Base-by-base conservation (phyloP, 2,888 invertebrate genomes). In the Latrodectus elegans region DNA sequence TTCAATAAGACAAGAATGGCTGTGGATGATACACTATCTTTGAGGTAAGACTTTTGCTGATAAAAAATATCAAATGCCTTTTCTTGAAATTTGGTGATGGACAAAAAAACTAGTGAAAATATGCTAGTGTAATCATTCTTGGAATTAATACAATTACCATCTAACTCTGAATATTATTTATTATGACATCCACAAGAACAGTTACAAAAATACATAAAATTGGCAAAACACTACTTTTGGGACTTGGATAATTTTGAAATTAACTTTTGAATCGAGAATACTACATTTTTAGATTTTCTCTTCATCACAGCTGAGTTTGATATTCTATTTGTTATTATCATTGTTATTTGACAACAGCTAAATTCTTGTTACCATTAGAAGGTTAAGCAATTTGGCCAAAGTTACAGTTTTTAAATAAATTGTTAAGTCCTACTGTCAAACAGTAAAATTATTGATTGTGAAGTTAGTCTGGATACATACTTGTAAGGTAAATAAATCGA, bases 1-100 rank as follows among this genome's bases (percentile, higher is more conserved):
- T 70, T 79, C 70, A 55, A 84, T 60, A 76, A 73, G 74, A 79
- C 74, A 79, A 70, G 53, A 53, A 70, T 65, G 79, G 55, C 65
- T 67, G 71, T 81, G 75, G 86, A 60, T 15, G 86, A 86, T 67
- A 81, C 86, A 26, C 65, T 86, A 71, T 86, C 86, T 72, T 38
- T 86, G 67, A 86, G 86, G 86, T 86, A 86, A 86, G 86, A 71
- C 72, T 67, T 71, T 22, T 51, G 70, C 75, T 75, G 10, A 38
- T 53, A 75, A 38, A 49, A 65, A 55, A 60, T 52, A 55, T 17
- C 12, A 52, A 49, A 52, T 52, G 52, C 14, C 49, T 72, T 51
- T 17, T 17, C 17, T 60, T n/a, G 17, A 49, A 80, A 67, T 80
- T 80, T 80, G 15, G 80, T 80, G 73, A 73, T 81, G 81, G 81